Evolutionary conservation across 1,140 invertebrate species (phyloP), one percentile per base, ranked within the genome.

Genomic region (Mesaphorura yosii): DNA sequence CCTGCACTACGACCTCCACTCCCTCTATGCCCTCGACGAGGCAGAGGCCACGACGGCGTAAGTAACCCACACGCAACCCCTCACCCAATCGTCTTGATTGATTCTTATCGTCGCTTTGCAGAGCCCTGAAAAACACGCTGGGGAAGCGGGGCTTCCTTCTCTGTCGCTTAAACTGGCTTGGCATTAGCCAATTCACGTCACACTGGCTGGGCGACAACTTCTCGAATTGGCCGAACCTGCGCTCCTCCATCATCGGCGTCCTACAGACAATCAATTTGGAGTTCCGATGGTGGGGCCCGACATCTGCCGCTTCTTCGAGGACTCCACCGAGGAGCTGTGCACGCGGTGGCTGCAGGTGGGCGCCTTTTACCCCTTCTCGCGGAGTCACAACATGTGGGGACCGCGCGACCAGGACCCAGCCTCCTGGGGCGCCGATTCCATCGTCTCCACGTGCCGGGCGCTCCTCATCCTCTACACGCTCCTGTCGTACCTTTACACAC

Each of bases 361-460:
- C 2, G 84, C 85, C 3, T 88, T 88, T 70, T 88, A 88, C 70
- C 84, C 86, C 1, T 91, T 91, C 19, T 51, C 47, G 19, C 50
- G 87, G 59, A 91, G 88, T 69, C 87, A 91, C 65, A 89, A 89
- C 68, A 76, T 55, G 34, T 34, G 49, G 34, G 60, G 62, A 23
- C 48, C 45, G 28, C 20, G 29, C 23, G 64, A 64, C 25, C 70
- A 72, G 64, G 66, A 68, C 62, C 66, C 60, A 41, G 62, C 46
- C 26, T 34, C 55, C 17, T 56, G 55, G 48, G 63, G 57, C 15
- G 48, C 62, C 10, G 48, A 38, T 22, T 60, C 66, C 22, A 66
- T 67, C 27, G 57, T 44, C 15, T 51, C 62, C 10, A 53, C 66
- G 2, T 49, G 63, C 45, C 58, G 64, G 15, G 69, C 70, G 0